These are phyloP conservation scores for Prunella himalayana DNA, from an alignment of 2,113 vertebrate genomes.

Conservation along the genomic window DNA sequence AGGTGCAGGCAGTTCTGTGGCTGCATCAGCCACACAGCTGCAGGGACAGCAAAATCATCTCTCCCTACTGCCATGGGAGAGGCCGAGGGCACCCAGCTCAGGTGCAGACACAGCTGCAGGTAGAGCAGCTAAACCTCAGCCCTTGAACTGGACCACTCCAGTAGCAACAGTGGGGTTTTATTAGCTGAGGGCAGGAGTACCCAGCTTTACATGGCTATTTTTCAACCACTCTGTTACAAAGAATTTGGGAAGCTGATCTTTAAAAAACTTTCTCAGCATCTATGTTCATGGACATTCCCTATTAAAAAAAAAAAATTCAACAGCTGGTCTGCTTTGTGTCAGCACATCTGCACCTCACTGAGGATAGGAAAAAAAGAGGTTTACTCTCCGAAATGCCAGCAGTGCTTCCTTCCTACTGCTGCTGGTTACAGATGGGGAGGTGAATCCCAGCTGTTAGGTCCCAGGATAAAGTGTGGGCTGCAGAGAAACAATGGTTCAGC, in stretches of 20 bases:
- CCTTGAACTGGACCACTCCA: background rate
- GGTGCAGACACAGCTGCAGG: background rate
- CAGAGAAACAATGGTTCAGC: background rate
- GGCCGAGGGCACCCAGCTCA: fast-evolving
- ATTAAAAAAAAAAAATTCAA: background rate
- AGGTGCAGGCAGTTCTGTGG: background rate
- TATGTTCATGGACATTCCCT: background rate
- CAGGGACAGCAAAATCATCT: background rate
- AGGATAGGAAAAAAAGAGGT: background rate
- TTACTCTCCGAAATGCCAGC: background rate
- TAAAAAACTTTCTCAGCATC: background rate
- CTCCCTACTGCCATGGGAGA: background rate
- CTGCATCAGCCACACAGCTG: background rate
- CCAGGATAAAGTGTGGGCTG: background rate
- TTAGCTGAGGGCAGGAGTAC: background rate
- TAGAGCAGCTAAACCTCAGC: background rate
- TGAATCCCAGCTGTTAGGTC: background rate
- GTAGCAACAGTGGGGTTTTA: background rate
- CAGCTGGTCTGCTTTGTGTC: background rate
- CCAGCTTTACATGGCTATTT: background rate
- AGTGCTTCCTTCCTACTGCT: background rate
- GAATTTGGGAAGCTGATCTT: background rate
- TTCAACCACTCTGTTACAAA: background rate
- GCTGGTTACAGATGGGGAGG: background rate
- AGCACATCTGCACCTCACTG: background rate